Percentiles rank a stretch among this genome's conserved stretches.
Conservation (phyloP, 2,888 invertebrate genomes). For the Pachliopta kotzebuea region DNA sequence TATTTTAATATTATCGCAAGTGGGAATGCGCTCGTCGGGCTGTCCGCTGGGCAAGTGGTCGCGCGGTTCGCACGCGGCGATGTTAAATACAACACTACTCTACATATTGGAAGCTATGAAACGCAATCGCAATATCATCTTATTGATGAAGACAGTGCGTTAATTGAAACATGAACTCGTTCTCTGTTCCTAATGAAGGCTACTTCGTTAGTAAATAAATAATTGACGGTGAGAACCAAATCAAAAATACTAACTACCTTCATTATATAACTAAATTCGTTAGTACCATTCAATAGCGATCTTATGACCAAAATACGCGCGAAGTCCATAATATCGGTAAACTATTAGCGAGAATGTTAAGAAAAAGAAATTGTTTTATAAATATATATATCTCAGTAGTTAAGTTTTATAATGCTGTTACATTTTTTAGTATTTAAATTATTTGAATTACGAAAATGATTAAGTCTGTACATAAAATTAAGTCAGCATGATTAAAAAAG, state of each 20-base stretch:
- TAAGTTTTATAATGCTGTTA: no score
- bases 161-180: conserved; percentile 24
- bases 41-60: conserved; percentile 63
- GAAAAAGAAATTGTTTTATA: background rate
- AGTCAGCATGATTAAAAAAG: no score
- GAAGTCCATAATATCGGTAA: background rate
- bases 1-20: conserved; percentile 33
- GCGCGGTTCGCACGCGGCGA: conserved; percentile 62
- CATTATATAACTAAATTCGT: no score
- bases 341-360: background rate
- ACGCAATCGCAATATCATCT: conserved; percentile 43
- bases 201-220: conserved; percentile 15
- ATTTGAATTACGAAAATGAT: no score
- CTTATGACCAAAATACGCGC: no score
- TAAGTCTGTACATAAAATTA: no score
- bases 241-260: background rate
- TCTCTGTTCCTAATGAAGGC: conserved; percentile 17
- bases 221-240: conserved; percentile 25
- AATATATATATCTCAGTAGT: no score
- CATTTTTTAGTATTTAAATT: no score
- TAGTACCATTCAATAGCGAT: conserved; percentile 3
- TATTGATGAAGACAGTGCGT: conserved; percentile 27
- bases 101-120: conserved; percentile 65
- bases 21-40: conserved; percentile 61
- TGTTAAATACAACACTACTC: conserved; percentile 76